Conservation (phyloP, 2,113 vertebrate genomes). For the Entelurus aequoreus region DNA sequence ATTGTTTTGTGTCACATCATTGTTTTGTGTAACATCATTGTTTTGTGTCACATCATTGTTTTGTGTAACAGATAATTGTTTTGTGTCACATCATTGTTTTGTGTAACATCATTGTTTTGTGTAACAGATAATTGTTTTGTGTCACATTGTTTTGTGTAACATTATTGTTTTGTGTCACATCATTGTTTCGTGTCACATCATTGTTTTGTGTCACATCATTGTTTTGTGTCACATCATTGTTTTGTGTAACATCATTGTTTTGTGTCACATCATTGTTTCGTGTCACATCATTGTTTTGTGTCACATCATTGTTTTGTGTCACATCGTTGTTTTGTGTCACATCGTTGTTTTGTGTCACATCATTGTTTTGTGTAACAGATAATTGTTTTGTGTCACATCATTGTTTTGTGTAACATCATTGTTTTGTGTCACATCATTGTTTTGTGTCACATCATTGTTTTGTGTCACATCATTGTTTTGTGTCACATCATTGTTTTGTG, state of each 20-base stretch:
- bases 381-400: too few species aligned
- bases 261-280: constrained; percentile 8
- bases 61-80: constrained; percentile 58
- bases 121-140: too few species aligned
- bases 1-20: too few species aligned
- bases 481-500: constrained; percentile 15
- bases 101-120: constrained; percentile 15
- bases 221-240: constrained; percentile 18
- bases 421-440: constrained; percentile 18
- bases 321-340: neutral
- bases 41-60: constrained; percentile 19
- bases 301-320: too few species aligned
- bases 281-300: constrained; percentile 15
- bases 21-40: neutral
- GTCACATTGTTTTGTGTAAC: neutral
- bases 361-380: constrained; percentile 57
- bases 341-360: constrained; percentile 16
- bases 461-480: constrained; percentile 8
- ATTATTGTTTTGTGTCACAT: constrained; percentile 16
- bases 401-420: neutral
- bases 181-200: constrained; percentile 47
- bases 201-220: neutral
- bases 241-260: constrained; percentile 43
- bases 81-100: constrained; percentile 8
- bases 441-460: constrained; percentile 43